phyloP scores from a whole-genome alignment of 2,113 vertebrate species.

The Saguinus midas region DNA sequence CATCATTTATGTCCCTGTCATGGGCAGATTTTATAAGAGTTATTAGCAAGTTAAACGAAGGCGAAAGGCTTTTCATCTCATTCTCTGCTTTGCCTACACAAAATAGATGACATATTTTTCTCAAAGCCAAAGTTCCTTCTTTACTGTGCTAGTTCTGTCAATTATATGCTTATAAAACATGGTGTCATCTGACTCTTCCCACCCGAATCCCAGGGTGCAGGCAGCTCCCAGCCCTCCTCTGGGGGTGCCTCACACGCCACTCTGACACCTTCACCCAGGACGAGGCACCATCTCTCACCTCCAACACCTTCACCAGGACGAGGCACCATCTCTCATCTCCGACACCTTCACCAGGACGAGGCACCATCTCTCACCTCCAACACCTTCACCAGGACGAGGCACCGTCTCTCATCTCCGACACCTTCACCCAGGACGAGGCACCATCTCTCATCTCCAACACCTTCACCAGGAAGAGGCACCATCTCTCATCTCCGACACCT shows the following conservation, averaged over 20 bases:
- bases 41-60: conserved; percentile 28
- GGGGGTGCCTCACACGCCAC: fast-evolving
- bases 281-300: fast-evolving
- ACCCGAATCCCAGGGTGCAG: background rate
- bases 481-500: no score
- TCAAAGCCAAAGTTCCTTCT: background rate
- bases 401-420: no score
- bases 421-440: no score
- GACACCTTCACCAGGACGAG: no score
- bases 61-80: background rate
- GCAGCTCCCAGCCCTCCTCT: background rate
- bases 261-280: background rate
- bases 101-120: background rate
- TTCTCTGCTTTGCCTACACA: background rate
- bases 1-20: background rate
- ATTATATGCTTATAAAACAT: background rate
- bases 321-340: no score
- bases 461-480: background rate
- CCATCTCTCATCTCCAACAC: no score
- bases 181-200: background rate
- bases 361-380: fast-evolving
- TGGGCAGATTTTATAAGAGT: background rate
- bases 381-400: background rate
- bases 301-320: no score
- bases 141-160: background rate